phyloP scores from a whole-genome alignment of 2,888 invertebrate genomes.

The Spodoptera picta region DNA sequence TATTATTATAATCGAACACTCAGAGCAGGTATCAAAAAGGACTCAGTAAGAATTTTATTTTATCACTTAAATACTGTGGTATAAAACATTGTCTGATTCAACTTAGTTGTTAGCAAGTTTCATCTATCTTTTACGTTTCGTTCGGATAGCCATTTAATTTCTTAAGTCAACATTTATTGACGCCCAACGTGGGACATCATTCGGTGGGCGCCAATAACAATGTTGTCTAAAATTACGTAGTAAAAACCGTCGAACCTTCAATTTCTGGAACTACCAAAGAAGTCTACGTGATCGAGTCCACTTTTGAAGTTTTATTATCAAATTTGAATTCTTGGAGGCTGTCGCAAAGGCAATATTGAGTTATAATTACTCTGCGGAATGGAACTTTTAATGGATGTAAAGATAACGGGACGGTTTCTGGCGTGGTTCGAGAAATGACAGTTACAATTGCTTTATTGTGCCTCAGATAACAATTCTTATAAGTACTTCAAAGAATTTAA shows the following conservation, averaged over 20 bases:
- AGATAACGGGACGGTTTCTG: slow-evolving; percentile 68
- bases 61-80: no score
- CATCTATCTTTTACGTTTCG: slow-evolving; percentile 4
- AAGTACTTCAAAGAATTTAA: slow-evolving; percentile 16
- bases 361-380: slow-evolving; percentile 74
- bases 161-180: slow-evolving; percentile 18
- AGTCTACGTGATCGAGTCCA: slow-evolving; percentile 50
- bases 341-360: slow-evolving; percentile 74
- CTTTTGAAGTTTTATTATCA: slow-evolving; percentile 56
- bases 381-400: slow-evolving; percentile 79
- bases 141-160: slow-evolving; percentile 10
- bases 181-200: slow-evolving; percentile 23
- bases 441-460: slow-evolving; percentile 52
- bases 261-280: slow-evolving; percentile 42
- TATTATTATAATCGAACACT: no score
- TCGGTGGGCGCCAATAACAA: slow-evolving; percentile 28
- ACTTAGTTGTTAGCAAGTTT: background rate
- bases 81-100: background rate
- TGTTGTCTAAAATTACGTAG: slow-evolving; percentile 4
- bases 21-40: no score
- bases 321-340: slow-evolving; percentile 53
- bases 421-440: slow-evolving; percentile 51
- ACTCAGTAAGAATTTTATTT: no score
- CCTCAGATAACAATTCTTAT: slow-evolving; percentile 40
- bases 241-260: slow-evolving; percentile 7